phyloP scores from a whole-genome alignment of 2,888 invertebrate species.

The Limnephilus auricula region DNA sequence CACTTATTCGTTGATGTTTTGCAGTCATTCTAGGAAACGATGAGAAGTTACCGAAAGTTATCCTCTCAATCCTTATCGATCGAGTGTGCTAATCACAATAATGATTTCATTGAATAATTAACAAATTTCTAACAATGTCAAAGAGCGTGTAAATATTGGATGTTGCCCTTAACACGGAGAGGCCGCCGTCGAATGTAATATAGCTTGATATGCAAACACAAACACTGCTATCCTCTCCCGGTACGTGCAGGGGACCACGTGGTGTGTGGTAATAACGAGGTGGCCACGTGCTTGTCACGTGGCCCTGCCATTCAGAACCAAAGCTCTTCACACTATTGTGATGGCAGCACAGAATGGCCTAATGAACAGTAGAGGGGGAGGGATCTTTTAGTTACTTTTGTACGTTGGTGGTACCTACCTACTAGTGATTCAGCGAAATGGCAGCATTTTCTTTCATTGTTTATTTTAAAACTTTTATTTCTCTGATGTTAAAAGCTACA shows the following conservation, averaged over 20 bases:
- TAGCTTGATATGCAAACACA: conserved; percentile 17
- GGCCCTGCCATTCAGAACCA: conserved; percentile 28
- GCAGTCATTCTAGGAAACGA: no score
- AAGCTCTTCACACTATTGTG: conserved; percentile 57
- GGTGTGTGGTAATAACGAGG: conserved; percentile 31
- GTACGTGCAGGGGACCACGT: conserved; percentile 18
- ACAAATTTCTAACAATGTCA: not conserved
- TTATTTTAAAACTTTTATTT: no score
- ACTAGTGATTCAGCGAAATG: not conserved
- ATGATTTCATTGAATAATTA: not conserved
- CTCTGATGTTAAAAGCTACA: no score
- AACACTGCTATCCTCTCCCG: not conserved
- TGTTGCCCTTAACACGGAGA: not conserved
- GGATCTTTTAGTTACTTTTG: not conserved
- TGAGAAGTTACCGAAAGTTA: no score
- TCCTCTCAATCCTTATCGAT: no score
- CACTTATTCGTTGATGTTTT: no score
- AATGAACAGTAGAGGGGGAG: conserved; percentile 34
- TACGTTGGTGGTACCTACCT: not conserved
- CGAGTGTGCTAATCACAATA: not conserved
- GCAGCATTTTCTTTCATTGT: not conserved
- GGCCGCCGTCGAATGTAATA: conserved; percentile 5
- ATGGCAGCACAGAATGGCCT: conserved; percentile 34
- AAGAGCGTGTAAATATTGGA: not conserved
- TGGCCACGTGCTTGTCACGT: conserved; percentile 43